Conservation (phyloP, 2,113 vertebrate species). For the Coturnix japonica region DNA sequence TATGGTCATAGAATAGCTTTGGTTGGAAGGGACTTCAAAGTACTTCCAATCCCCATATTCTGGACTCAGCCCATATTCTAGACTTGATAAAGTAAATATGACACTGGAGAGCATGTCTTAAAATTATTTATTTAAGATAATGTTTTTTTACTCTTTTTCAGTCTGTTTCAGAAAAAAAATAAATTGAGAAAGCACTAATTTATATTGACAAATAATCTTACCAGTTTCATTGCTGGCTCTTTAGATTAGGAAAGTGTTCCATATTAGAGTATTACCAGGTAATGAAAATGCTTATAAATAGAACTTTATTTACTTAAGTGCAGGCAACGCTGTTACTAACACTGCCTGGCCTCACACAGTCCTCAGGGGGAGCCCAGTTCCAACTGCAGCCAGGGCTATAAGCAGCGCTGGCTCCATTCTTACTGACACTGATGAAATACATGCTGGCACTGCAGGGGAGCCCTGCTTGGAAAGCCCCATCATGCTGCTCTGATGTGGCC, state of each 20-base stretch:
- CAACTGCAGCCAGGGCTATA: not conserved
- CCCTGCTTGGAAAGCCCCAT: not conserved
- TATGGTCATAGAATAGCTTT: not conserved
- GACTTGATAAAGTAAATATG: not conserved
- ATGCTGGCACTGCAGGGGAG: not conserved
- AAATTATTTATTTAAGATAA: not conserved
- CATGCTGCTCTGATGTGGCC: not conserved
- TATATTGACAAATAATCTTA: not conserved
- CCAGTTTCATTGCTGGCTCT: not conserved
- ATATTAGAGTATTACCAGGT: not conserved
- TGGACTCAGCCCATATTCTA: not conserved
- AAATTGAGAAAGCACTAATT: not conserved
- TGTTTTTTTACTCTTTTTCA: not conserved
- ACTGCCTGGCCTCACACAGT: not conserved
- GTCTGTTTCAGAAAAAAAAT: not conserved
- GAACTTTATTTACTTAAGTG: not conserved
- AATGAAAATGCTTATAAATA: not conserved
- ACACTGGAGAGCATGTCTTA: not conserved
- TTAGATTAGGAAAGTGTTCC: not conserved
- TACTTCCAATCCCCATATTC: too few species aligned
- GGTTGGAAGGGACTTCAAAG: too few species aligned
- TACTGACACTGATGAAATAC: not conserved
- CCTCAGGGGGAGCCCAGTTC: not conserved
- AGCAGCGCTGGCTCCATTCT: not conserved
- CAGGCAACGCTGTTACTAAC: not conserved